A percentile compares a stretch with the other conserved stretches of the same genome.
Conservation (phyloP, 1,140 invertebrate genomes). For the Caenorhabditis briggsae region DNA sequence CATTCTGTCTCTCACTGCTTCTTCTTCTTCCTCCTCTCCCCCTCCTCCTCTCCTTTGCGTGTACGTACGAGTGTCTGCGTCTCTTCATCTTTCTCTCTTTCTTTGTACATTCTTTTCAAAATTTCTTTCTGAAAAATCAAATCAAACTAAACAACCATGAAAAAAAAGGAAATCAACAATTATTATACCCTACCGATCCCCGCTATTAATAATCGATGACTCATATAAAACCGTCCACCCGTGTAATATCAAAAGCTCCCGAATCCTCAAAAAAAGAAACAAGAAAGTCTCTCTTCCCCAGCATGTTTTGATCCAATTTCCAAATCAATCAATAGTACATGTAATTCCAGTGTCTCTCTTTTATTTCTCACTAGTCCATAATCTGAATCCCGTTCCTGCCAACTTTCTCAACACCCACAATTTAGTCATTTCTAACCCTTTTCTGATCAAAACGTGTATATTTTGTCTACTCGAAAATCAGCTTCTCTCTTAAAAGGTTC, state of each 20-base stretch:
- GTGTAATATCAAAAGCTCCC: not conserved
- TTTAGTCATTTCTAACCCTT: slow-evolving; percentile 36
- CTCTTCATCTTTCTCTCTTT: not conserved
- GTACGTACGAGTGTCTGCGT: slow-evolving; percentile 47
- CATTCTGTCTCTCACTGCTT: slow-evolving; percentile 7
- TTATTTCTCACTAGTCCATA: slow-evolving; percentile 11
- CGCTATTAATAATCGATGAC: not conserved
- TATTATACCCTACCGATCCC: not conserved
- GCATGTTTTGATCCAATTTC: slow-evolving; percentile 42
- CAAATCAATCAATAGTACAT: slow-evolving; percentile 50
- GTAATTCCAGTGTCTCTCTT: slow-evolving; percentile 36
- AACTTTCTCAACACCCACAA: not conserved
- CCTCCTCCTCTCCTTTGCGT: slow-evolving; percentile 14
- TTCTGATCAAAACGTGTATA: slow-evolving; percentile 49
- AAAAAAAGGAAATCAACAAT: not conserved
- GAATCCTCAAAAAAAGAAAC: not conserved
- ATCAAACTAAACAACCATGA: slow-evolving; percentile 30
- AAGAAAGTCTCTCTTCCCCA: not conserved
- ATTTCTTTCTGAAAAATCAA: not conserved
- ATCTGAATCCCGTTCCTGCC: slow-evolving; percentile 11
- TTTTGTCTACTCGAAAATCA: slow-evolving; percentile 18
- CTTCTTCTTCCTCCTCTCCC: not conserved
- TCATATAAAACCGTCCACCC: not conserved
- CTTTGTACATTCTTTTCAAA: slow-evolving; percentile 22
- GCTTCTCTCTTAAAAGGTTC: not conserved